A percentile compares a stretch with the other conserved stretches of the same genome.
These are phyloP conservation scores for Cygnus buccinator DNA, from an alignment of 2,113 vertebrate genomes.

Conservation along the genomic window DNA sequence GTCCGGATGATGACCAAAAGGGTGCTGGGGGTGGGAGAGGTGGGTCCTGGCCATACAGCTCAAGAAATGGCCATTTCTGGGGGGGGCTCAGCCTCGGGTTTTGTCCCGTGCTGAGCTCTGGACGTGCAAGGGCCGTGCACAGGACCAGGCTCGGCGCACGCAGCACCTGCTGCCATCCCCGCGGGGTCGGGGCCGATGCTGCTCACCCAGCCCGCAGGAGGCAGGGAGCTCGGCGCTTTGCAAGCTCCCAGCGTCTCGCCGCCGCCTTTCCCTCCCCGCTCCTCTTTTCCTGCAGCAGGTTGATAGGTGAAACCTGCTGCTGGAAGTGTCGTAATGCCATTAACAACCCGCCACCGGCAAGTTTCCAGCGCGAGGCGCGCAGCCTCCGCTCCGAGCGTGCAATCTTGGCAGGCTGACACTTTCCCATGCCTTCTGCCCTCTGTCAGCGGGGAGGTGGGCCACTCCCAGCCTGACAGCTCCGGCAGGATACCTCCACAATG, in stretches of 20 bases:
- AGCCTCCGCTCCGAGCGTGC: constrained; percentile 20
- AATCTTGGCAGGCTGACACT: constrained; percentile 53
- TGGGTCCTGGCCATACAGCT: not conserved
- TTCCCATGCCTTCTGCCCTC: constrained; percentile 71
- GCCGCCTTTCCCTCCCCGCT: not conserved
- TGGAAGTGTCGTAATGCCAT: constrained; percentile 15
- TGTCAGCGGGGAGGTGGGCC: constrained; percentile 49
- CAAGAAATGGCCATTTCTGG: too few relatives aligned
- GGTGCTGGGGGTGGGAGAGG: not conserved
- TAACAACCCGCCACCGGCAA: constrained; percentile 42
- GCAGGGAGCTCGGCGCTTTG: not conserved
- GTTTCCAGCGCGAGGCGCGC: constrained; percentile 55
- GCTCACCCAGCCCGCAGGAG: not conserved
- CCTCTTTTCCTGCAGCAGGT: not conserved
- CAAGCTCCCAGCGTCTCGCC: not conserved
- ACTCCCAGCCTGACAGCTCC: constrained; percentile 72
- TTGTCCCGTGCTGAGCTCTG: not conserved
- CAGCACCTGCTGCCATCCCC: not conserved
- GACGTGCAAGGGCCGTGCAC: not conserved
- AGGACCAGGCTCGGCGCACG: fast-evolving
- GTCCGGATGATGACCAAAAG: not conserved
- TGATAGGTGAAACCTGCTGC: constrained; percentile 79
- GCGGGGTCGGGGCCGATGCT: not conserved
- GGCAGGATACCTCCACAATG: constrained; percentile 65
- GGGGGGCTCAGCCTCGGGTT: not conserved